Percentiles rank a stretch among this genome's conserved stretches.
These are phyloP conservation scores for Garra rufa DNA, from an alignment of 2,113 vertebrate genomes.

Conservation along the genomic window DNA sequence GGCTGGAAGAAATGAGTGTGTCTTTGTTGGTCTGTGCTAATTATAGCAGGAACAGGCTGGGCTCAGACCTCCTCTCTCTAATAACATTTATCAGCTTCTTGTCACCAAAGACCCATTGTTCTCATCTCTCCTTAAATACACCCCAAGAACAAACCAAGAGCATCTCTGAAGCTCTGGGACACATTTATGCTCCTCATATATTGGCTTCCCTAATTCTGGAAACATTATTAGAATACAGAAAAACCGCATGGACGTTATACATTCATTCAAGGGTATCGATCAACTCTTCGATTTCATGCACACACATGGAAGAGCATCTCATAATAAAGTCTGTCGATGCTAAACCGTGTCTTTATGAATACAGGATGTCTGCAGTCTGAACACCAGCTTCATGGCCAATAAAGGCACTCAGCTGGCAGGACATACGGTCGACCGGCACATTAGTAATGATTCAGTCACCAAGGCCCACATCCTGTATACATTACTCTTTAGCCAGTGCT, in stretches of 20 bases:
- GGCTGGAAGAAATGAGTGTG: constrained; percentile 30
- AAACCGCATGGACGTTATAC: not conserved
- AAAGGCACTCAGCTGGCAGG: constrained; percentile 8
- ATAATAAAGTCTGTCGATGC: not conserved
- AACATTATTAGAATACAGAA: not conserved
- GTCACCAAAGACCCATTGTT: constrained; percentile 53
- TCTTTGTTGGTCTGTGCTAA: constrained; percentile 55
- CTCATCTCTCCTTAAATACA: constrained; percentile 51
- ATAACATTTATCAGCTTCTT: constrained; percentile 56
- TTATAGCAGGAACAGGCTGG: constrained; percentile 49
- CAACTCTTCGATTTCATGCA: constrained; percentile 3
- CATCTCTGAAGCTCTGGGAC: constrained; percentile 29
- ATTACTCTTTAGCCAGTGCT: constrained; percentile 4
- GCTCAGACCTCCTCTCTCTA: constrained; percentile 45
- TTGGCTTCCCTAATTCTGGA: not conserved
- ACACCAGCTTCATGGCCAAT: constrained; percentile 13
- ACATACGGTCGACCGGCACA: not conserved
- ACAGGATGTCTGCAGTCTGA: constrained; percentile 24
- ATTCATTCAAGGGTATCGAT: constrained; percentile 13
- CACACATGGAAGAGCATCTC: constrained; percentile 1
- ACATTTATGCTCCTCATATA: not conserved
- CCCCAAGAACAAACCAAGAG: constrained; percentile 41
- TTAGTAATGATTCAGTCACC: constrained; percentile 20
- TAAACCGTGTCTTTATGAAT: constrained; percentile 8
- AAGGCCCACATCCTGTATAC: not conserved